Evolutionary conservation across 2,797 vertebrate genomes (phyloP).

Genomic region (Prunella strophiata): DNA sequence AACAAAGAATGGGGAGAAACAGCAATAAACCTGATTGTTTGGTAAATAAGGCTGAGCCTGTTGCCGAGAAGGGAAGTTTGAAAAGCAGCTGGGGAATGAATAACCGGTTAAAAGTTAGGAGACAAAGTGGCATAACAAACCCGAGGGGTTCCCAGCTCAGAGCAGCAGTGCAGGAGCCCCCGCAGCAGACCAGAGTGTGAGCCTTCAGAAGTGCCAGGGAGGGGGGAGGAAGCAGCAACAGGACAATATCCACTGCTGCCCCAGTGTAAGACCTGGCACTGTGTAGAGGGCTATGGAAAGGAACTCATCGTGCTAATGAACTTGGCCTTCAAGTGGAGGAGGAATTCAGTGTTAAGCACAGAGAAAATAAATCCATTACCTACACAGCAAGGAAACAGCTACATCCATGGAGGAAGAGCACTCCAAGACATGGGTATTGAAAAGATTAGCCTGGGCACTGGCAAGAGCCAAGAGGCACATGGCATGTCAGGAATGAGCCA

Average conservation of each 20-base stretch:
- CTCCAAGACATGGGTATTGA: not conserved
- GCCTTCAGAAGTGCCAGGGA: not conserved
- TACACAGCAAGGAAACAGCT: not conserved
- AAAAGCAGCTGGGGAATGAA: constrained; percentile 67
- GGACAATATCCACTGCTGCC: not conserved
- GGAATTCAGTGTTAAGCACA: not conserved
- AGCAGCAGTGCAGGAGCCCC: not conserved
- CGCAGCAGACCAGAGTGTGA: accelerated
- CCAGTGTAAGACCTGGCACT: not conserved
- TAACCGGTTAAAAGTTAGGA: constrained; percentile 63
- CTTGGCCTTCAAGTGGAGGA: not conserved
- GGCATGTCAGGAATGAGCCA: not conserved
- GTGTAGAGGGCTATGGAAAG: not conserved
- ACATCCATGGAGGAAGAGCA: accelerated
- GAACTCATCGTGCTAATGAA: not conserved
- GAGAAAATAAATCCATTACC: not conserved
- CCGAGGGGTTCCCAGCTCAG: not conserved
- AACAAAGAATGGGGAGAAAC: constrained; percentile 68
- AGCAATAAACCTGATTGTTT: constrained; percentile 72
- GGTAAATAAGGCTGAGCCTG: constrained; percentile 64
- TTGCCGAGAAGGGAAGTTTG: constrained; percentile 49
- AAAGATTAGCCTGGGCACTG: not conserved
- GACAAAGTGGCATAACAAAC: constrained; percentile 61
- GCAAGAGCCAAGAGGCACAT: not conserved
- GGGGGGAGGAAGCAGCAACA: not conserved